Base-by-base conservation (phyloP, 1,140 invertebrate genomes). In the Drosophila athabasca region DNA sequence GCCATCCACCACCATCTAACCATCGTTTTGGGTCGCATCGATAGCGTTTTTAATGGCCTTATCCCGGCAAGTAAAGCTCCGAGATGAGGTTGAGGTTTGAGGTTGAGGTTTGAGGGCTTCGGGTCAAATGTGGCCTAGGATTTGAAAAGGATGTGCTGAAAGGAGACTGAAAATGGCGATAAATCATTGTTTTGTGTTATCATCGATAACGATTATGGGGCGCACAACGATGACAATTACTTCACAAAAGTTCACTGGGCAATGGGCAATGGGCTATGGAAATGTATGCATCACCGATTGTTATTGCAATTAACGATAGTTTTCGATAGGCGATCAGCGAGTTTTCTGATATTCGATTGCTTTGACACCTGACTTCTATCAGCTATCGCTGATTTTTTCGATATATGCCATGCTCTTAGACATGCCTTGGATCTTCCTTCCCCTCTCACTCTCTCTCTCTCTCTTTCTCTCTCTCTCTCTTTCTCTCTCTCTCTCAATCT, bases 1-100 rank as follows among this genome's bases (percentile, higher is more conserved):
- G n/a, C n/a, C n/a, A n/a, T n/a, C n/a, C n/a, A n/a, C n/a, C n/a
- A n/a, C n/a, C n/a, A n/a, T n/a, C n/a, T n/a, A n/a, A n/a, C n/a
- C n/a, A n/a, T n/a, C n/a, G n/a, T n/a, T n/a, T 72, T 54, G 69
- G 70, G 48, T 84, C 62, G 68, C 73, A 74, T 84, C 85, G 80
- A 84, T 84, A 64, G 78, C 81, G 67, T 78, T 87, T 87, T 87
- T 87, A 87, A 85, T 85, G 82, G 82, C 81, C 64, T 75, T 61
- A 68, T 64, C 73, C 73, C 76, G 74, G 52, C 62, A 65, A 39
- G 31, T 67, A 8, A 8, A 31, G 31, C 66, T 83, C 71, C 59
- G 65, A 19, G n/a, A 71, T 69, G 77, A 62, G 64, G 64, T 65
- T 79, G 22, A 43, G n/a, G 43, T n/a, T 67, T 50, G 41, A 39